These are phyloP conservation scores for Bucorvus abyssinicus DNA, from an alignment of 2,797 vertebrate species.

Conservation along the genomic window DNA sequence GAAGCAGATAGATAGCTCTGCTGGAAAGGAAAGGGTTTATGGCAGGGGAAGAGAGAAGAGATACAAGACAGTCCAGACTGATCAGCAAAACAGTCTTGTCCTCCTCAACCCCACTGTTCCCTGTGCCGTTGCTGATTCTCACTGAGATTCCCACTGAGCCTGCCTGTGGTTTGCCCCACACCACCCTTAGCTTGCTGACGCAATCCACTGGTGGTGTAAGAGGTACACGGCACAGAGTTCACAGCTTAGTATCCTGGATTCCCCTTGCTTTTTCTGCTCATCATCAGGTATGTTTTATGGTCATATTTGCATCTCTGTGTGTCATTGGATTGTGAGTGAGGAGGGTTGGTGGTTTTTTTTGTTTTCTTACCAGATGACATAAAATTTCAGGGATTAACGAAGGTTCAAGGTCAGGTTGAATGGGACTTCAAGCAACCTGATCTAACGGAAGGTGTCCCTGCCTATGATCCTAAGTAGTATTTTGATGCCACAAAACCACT, in stretches of 20 bases:
- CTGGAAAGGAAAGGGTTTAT: neutral
- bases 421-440: neutral
- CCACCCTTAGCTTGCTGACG: neutral
- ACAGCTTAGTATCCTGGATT: neutral
- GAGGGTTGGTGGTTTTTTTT: neutral
- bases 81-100: neutral
- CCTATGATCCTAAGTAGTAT: neutral
- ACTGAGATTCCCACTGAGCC: neutral
- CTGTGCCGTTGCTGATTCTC: neutral
- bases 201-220: neutral
- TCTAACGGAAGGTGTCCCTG: neutral
- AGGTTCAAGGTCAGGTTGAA: neutral
- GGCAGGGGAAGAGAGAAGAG: neutral
- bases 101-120: neutral
- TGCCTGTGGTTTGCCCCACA: fast-evolving
- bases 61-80: neutral
- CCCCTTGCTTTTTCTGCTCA: neutral
- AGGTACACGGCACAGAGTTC: neutral
- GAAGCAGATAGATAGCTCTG: neutral
- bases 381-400: neutral
- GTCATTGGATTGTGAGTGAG: neutral
- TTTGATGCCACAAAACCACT: neutral
- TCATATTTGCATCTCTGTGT: neutral
- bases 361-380: neutral
- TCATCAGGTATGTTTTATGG: neutral